These are phyloP conservation scores for Parotocinclus haroldoi DNA, from an alignment of 2,797 vertebrate species.

Conservation along the genomic window DNA sequence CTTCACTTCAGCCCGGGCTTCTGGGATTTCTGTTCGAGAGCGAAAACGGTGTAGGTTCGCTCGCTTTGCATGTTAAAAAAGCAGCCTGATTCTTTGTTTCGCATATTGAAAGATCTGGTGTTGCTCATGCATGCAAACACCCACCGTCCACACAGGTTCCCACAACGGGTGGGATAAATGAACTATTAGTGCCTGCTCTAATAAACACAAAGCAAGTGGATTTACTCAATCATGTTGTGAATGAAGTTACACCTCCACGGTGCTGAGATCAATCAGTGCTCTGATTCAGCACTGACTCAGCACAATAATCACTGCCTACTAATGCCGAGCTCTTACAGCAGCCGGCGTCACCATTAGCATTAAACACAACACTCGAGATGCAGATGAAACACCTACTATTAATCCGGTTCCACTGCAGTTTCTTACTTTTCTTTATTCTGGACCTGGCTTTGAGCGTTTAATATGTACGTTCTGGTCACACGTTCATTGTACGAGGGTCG, in stretches of 20 bases:
- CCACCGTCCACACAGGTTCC: background rate
- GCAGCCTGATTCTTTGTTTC: conserved; percentile 24
- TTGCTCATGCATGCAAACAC: background rate
- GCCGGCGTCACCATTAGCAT: too few relatives aligned
- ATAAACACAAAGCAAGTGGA: too few relatives aligned
- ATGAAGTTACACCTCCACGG: too few relatives aligned
- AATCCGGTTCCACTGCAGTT: background rate
- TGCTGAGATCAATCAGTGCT: too few relatives aligned
- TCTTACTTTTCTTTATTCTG: background rate
- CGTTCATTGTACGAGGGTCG: conserved; percentile 46
- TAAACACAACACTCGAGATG: too few relatives aligned
- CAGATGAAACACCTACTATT: too few relatives aligned
- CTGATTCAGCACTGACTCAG: too few relatives aligned
- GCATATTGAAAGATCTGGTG: background rate
- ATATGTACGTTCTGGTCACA: too few relatives aligned
- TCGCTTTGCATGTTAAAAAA: conserved; percentile 1
- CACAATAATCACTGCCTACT: too few relatives aligned
- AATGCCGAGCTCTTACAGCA: too few relatives aligned
- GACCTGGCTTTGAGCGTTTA: conserved; percentile 18
- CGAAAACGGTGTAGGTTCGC: conserved; percentile 34
- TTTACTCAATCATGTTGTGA: too few relatives aligned
- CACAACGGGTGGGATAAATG: too few relatives aligned
- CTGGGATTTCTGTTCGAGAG: conserved; percentile 55
- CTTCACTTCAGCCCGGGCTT: conserved; percentile 55
- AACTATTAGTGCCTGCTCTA: background rate